phyloP scores from a whole-genome alignment of 2,888 invertebrate species.

The Orthosia gracilis region DNA sequence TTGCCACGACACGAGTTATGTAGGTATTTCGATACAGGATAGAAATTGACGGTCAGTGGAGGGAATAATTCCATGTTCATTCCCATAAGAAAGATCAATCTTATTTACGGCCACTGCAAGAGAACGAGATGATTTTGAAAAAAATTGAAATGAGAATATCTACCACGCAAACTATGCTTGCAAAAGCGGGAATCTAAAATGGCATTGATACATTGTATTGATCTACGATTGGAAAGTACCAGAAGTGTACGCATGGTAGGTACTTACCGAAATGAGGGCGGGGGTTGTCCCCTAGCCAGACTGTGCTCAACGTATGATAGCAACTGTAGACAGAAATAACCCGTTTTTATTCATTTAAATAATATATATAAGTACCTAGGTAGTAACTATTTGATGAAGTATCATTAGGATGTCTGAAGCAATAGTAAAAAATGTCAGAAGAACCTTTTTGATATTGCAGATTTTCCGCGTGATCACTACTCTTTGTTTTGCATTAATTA shows the following conservation, averaged over 20 bases:
- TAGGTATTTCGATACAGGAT: neutral
- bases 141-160: neutral
- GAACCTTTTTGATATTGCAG: neutral
- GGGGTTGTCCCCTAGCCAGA: constrained; percentile 30
- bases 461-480: constrained; percentile 2
- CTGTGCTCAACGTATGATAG: neutral
- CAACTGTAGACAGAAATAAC: constrained; percentile 4
- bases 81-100: neutral
- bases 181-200: neutral
- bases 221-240: constrained; percentile 21
- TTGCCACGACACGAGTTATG: neutral
- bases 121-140: constrained; percentile 5
- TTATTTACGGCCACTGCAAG: neutral
- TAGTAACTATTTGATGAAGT: neutral
- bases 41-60: neutral
- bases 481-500: constrained; percentile 19
- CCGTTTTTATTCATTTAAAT: neutral
- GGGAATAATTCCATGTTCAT: neutral
- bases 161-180: neutral
- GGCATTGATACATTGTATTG: constrained; percentile 2
- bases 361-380: neutral
- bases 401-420: neutral
- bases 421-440: neutral
- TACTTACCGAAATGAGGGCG: constrained; percentile 30
- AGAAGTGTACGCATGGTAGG: constrained; percentile 2